Conservation (phyloP, 2,797 vertebrate species). For the Tenualosa ilisha region DNA sequence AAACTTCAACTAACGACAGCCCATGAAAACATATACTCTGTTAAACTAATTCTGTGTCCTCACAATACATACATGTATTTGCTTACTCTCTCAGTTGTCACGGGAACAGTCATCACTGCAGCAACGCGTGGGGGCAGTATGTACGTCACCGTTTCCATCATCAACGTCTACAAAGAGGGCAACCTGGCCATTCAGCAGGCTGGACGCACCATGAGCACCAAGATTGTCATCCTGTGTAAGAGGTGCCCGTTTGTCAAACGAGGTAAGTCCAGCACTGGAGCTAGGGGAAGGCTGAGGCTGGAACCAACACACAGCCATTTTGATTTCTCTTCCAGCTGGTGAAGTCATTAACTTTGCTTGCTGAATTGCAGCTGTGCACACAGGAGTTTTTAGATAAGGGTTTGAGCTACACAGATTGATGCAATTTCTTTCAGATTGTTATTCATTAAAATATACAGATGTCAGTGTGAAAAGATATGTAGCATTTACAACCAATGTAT, state of each 20-base stretch:
- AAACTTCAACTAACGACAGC: too few relatives aligned
- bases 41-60: background rate
- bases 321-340: background rate
- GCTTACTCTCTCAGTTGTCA: conserved; percentile 77
- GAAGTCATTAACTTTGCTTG: background rate
- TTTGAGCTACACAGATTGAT: background rate
- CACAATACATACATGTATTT: background rate
- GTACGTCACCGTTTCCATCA: conserved; percentile 89
- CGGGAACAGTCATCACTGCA: conserved; percentile 88
- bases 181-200: conserved; percentile 93
- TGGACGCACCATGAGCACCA: conserved; percentile 95
- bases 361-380: background rate
- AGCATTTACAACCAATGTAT: too few relatives aligned
- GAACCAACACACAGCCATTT: background rate
- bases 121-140: conserved; percentile 80
- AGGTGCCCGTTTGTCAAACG: conserved; percentile 92
- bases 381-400: background rate
- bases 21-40: background rate
- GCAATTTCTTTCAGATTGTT: background rate
- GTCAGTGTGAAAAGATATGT: background rate
- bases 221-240: conserved; percentile 88
- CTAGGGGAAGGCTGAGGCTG: background rate
- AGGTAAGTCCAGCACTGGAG: conserved; percentile 76
- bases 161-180: conserved; percentile 94
- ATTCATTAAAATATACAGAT: background rate